Base-by-base conservation (phyloP, 2,113 vertebrate species). In the Glareola pratincola region DNA sequence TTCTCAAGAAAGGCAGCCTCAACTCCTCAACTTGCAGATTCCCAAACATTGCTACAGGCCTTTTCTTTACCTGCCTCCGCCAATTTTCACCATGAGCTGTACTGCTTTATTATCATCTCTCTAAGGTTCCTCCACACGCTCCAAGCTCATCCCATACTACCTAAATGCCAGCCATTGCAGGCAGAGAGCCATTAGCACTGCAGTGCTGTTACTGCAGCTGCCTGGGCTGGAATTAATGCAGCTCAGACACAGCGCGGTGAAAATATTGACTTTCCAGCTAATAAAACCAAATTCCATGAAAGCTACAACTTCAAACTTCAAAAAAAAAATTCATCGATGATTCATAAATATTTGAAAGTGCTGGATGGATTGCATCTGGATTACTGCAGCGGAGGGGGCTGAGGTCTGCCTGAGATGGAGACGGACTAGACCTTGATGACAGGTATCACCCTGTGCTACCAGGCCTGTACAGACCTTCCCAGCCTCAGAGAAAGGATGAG, bases 291-390 rank as follows among this genome's bases (percentile, higher is more conserved):
- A 97, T 98, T 98, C 93, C 96, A 96, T 97, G 98, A 98, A 97
- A 96, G 89, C 96, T 92, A 75, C 97, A 97, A 94, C 94, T 98
- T 83, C 91, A 96, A 89, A 94, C 94, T 92, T 95, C 11, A 94
- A 90, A 93, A 97, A 94, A 90, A 93, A 97, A 94, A 96, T 82
- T 96, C 97, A 98, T 97, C 96, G 84, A 74, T 73, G 94, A 97
- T 95, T 98, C 97, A 97, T 98, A 98, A 98, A 98, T 98, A 98
- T 97, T 98, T 98, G 96, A 98, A 95, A 97, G 94, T 34, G 43
- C 67, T 48, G 36, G 26, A 97, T 86, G 92, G 96, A 98, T 96
- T 84, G 72, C 36, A 88, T 69, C 71, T 79, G 89, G 89, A 96
- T 92, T 93, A 84, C 67, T 60, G 74, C 83, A 72, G 85, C 0